Percentiles rank a stretch among this genome's conserved stretches.
Conservation (phyloP, 2,113 vertebrate species). For the Paracanthobrama guichenoti region DNA sequence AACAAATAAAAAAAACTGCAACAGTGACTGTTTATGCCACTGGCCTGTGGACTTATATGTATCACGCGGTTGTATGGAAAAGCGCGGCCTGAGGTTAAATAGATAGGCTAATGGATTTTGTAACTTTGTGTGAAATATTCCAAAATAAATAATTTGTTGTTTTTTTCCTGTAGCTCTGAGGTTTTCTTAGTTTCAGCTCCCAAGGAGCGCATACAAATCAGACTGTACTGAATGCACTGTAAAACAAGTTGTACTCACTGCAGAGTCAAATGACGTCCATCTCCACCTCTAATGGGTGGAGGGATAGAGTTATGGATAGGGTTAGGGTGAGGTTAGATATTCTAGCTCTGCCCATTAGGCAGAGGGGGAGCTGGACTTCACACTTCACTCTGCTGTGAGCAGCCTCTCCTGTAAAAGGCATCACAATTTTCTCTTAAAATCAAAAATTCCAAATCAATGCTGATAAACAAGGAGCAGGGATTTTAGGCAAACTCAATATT, state of each 20-base stretch:
- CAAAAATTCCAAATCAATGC: not conserved
- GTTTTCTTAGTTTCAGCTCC: not conserved
- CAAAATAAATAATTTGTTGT: not conserved
- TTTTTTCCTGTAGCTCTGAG: not conserved
- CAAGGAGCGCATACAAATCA: not conserved
- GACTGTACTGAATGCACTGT: not conserved
- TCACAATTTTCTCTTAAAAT: not conserved
- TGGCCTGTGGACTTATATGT: not conserved
- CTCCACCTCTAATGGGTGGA: too few species aligned
- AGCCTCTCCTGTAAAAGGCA: too few species aligned
- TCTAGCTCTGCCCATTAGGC: too few species aligned
- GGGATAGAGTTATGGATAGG: too few species aligned
- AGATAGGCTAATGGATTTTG: not conserved
- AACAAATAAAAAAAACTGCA: too few species aligned
- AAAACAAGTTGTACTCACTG: not conserved
- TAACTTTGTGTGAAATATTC: not conserved
- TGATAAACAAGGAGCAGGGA: not conserved
- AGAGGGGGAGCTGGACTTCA: too few species aligned
- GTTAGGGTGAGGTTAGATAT: too few species aligned
- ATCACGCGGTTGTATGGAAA: not conserved
- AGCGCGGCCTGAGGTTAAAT: not conserved
- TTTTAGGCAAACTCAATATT: slow-evolving; percentile 60
- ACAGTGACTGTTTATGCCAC: too few species aligned
- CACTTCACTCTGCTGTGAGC: too few species aligned
- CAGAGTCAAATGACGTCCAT: too few species aligned